Evolutionary conservation across 2,888 invertebrate genomes (phyloP).

Genomic region (Drosophila melanosoma): DNA sequence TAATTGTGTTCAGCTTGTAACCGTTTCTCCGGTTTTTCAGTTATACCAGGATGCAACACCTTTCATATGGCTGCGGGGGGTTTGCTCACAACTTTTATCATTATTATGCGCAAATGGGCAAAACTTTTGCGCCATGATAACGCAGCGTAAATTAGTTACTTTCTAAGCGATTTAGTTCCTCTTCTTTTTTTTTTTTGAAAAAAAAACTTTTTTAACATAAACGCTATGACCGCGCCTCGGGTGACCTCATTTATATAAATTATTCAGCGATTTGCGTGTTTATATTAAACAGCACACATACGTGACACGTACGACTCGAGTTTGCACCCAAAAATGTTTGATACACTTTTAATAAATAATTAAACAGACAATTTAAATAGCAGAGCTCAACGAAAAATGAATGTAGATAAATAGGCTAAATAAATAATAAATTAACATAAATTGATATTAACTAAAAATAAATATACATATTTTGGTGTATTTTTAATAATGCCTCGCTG

Average conservation of each 20-base stretch:
- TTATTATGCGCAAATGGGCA: conserved; percentile 76
- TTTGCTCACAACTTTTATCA: conserved; percentile 72
- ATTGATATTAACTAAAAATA: background rate
- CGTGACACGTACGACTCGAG: conserved; percentile 27
- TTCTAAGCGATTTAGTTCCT: conserved; percentile 73
- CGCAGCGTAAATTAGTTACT: conserved; percentile 71
- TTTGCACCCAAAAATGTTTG: background rate
- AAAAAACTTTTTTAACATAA: conserved; percentile 71
- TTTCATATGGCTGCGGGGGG: conserved; percentile 49
- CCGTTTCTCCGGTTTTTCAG: background rate
- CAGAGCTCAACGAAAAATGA: background rate
- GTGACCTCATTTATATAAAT: conserved; percentile 34
- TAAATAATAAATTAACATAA: background rate
- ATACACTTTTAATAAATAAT: background rate
- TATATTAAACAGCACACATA: conserved; percentile 38
- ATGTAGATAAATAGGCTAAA: background rate
- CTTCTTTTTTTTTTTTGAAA: no score
- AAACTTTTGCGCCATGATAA: conserved; percentile 61
- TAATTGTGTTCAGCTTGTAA: conserved; percentile 35
- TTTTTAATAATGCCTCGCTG: conserved; percentile 17
- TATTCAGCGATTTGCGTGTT: conserved; percentile 31
- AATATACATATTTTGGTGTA: conserved; percentile 1
- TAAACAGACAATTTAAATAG: background rate
- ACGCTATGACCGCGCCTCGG: conserved; percentile 66
- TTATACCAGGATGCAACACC: conserved; percentile 17